Percentiles rank a stretch among this genome's conserved stretches.
These are phyloP conservation scores for Trypoxylon attenuatum DNA, from an alignment of 2,888 invertebrate species.

Conservation along the genomic window DNA sequence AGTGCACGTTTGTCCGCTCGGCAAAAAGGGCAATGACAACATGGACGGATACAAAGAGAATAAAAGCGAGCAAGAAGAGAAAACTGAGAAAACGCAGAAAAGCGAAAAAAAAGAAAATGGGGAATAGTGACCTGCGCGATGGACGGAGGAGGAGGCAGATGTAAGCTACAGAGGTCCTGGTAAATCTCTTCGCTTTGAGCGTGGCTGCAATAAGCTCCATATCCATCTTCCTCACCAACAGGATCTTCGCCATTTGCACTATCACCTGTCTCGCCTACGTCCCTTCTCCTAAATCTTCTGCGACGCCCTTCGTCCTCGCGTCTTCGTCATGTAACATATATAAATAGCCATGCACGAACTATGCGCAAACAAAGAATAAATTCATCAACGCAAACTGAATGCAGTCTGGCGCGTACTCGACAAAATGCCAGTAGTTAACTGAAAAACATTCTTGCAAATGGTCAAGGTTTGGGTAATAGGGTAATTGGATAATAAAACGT, in stretches of 20 bases:
- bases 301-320: constrained; percentile 72
- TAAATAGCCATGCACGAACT: constrained; percentile 71
- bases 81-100: too few relatives aligned
- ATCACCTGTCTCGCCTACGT: constrained; percentile 66
- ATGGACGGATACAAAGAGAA: too few relatives aligned
- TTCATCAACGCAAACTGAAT: too few relatives aligned
- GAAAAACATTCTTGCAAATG: too few relatives aligned
- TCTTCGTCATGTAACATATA: constrained; percentile 69
- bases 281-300: constrained; percentile 68
- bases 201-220: constrained; percentile 82
- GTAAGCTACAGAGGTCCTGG: constrained; percentile 92
- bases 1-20: too few relatives aligned
- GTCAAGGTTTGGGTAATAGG: too few relatives aligned
- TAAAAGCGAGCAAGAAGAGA: too few relatives aligned
- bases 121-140: constrained; percentile 70
- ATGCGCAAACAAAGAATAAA: constrained; percentile 32
- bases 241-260: constrained; percentile 63
- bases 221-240: constrained; percentile 78
- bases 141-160: constrained; percentile 76
- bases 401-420: too few relatives aligned
- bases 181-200: constrained; percentile 94
- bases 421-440: too few relatives aligned
- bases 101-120: constrained; percentile 33
- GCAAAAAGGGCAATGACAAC: too few relatives aligned
- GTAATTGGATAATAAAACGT: too few relatives aligned